These are phyloP conservation scores for Ceratina calcarata DNA, from an alignment of 1,140 invertebrate species.

Conservation along the genomic window DNA sequence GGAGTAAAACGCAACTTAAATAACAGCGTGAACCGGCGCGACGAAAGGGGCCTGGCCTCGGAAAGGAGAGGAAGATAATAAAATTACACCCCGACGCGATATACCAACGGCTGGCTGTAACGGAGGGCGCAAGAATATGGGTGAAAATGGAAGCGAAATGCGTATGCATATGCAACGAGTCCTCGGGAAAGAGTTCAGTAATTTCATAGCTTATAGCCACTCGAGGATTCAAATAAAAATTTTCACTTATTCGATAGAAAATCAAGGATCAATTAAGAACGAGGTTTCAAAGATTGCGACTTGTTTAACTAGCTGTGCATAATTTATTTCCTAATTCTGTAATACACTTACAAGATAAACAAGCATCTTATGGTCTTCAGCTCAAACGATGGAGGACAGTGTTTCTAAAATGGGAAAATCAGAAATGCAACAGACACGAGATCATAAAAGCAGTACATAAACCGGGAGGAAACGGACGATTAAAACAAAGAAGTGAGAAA, in stretches of 20 bases:
- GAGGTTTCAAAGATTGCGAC: too few relatives aligned
- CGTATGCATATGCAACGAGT: background rate
- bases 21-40: constrained; percentile 55
- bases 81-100: constrained; percentile 68
- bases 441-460: background rate
- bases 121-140: constrained; percentile 5
- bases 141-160: background rate
- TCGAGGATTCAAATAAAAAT: too few relatives aligned
- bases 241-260: too few relatives aligned
- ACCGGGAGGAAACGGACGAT: too few relatives aligned
- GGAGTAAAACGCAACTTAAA: constrained; percentile 68
- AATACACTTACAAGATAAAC: too few relatives aligned
- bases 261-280: too few relatives aligned
- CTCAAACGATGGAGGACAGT: background rate
- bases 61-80: constrained; percentile 66
- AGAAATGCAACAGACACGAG: too few relatives aligned
- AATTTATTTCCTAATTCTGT: too few relatives aligned
- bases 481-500: background rate
- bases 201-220: too few relatives aligned
- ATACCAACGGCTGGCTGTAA: constrained; percentile 25
- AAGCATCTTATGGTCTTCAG: too few relatives aligned
- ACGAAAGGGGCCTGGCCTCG: background rate
- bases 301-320: too few relatives aligned
- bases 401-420: background rate
- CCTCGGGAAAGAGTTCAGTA: too few relatives aligned